Evolutionary conservation across 2,113 vertebrate genomes (phyloP), one percentile per base, ranked within the genome.

Genomic region (Mirounga angustirostris): DNA sequence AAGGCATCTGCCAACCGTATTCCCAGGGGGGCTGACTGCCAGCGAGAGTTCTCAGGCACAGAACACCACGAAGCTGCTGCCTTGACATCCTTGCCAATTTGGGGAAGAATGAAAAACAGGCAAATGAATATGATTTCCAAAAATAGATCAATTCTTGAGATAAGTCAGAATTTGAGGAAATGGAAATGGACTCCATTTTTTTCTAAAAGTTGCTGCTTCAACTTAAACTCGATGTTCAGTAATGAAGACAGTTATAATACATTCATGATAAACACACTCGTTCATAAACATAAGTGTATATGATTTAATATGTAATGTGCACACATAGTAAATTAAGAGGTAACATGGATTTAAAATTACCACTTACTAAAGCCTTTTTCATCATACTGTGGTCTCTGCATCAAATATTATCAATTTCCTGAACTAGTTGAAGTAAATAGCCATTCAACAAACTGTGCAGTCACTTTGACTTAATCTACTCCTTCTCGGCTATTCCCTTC

Each of bases 91-190:
- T 76, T 67, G 50, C 21, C 30, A 56, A 74, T 56, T 43, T 61
- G 26, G 43, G 30, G 61, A 80, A 69, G 50, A 84, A 73, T 78
- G n/a, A 30, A 91, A 92, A 71, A n/a, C 30, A 85, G n/a, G 52
- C 76, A 33, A 93, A 22, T 50, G 2, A 58, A 79, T 69, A 61
- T 65, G 58, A 94, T 33, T 92, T 76, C 43, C 43, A 94, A 50
- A 95, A 93, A 81, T 26, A 94, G n/a, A 81, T 61, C 22, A 43
- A 74, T 56, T 88, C 12, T 82, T 80, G 28, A 54, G 69, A 89
- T 10, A 95, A 81, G 36, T 90, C 24, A 80, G 33, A 73, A 54
- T 28, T 67, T 73, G 40, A 80, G 11, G 2, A 84, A 91, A 76
- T 71, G 2, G 9, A 86, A 83, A 21, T 46, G 4, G 43, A 87